Conservation (phyloP, 1,140 invertebrate genomes). For the Meteorus sp. region DNA sequence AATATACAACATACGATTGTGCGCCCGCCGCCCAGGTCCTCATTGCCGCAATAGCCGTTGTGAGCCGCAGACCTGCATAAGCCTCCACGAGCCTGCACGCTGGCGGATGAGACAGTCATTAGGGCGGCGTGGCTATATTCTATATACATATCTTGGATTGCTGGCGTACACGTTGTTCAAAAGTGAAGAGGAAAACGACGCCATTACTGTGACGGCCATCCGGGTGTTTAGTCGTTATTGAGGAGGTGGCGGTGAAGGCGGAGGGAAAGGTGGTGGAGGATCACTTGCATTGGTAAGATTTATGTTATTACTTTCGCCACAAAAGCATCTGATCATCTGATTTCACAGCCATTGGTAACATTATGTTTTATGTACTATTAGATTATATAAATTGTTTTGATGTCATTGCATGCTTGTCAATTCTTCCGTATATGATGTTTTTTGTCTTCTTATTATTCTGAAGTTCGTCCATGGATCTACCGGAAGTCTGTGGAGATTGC, state of each 20-base stretch:
- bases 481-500: conserved; percentile 11
- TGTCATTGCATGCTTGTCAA: neutral
- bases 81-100: neutral
- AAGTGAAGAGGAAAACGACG: conserved; percentile 19
- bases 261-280: conserved; percentile 5
- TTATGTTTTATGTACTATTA: too few relatives aligned
- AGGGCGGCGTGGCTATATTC: neutral
- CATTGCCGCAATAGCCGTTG: neutral
- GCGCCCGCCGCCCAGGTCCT: conserved; percentile 2
- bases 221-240: conserved; percentile 14
- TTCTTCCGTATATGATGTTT: neutral
- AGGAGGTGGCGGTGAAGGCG: neutral
- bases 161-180: neutral
- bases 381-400: too few relatives aligned
- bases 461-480: neutral
- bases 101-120: neutral
- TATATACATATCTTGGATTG: too few relatives aligned
- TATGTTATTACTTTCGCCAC: neutral
- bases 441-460: neutral
- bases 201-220: conserved; percentile 24
- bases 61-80: neutral
- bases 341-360: too few relatives aligned
- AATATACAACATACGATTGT: too few relatives aligned
- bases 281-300: neutral
- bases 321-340: too few relatives aligned